Evolutionary conservation across 2,113 vertebrate species (phyloP), one percentile per base, ranked within the genome.

Genomic region (Phocoena sinus): DNA sequence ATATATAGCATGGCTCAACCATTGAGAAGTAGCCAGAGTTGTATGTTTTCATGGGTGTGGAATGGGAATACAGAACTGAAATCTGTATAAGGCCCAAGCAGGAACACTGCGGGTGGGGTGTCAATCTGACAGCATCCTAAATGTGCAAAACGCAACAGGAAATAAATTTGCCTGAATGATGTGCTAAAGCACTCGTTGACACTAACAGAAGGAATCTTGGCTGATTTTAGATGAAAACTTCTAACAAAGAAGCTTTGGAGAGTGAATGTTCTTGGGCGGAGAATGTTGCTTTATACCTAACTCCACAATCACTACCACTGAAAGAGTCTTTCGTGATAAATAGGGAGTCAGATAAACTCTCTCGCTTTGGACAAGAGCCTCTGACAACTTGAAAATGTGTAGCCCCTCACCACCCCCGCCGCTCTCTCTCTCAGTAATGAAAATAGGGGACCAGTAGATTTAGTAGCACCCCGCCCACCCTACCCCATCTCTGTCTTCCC

Each of bases 391-490:
- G 68, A 77, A 62, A 47, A 56, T 28, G 12, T 60, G n/a, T 6
- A 53, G 53, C 53, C 53, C 53, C 53, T 53, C 53, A 53, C 15
- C 53, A 17, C 53, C 53, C 53, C 15, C 5, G 5, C 53, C 17
- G 5, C 53, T 82, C 14, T 23, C 20, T 76, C 1, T 84, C 18
- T 44, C 79, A 50, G 36, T 33, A 38, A 83, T 26, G 31, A 88
- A n/a, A 62, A 70, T 8, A 8, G 14, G n/a, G n/a, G 63, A 10
- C 9, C 18, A 58, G 11, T 12, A 77, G 60, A 58, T 33, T 77
- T 38, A 53, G 17, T 41, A 36, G 50, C 1, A 15, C 18, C 12
- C 0, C 0, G 14, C 14, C 8, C 5, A 17, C 13, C 23, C 23
- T 23, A 79, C 12, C 47, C 31, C 76, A 56, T 41, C 38, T 23